Evolutionary conservation across 2,113 vertebrate genomes (phyloP), one percentile per base, ranked within the genome.

Genomic region (Eurypyga helias): DNA sequence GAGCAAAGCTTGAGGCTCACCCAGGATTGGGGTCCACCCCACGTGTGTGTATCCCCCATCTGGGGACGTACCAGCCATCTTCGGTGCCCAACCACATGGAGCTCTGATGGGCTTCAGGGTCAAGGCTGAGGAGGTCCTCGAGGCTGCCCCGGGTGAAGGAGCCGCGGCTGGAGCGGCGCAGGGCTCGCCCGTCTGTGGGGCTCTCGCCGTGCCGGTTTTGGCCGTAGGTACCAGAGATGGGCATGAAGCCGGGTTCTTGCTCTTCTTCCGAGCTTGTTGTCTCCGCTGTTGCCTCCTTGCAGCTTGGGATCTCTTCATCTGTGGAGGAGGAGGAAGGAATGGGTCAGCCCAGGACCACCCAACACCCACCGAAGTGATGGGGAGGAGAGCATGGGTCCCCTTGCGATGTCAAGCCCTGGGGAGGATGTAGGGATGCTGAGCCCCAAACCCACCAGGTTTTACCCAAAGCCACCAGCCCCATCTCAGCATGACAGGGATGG

Each of bases 71-170:
- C 99, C 99, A 99, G 97, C 99, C 99, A 1, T 99, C 99, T 97
- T 99, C 99, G 0, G 99, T 99, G 91, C 99, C 99, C 89, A 99
- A 98, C 99, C 99, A 99, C 98, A 99, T 99, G 7, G 99, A 99
- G 97, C 99, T 99, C 98, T 99, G 99, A 55, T 99, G 99, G 92
- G 99, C 99, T 88, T 99, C 99, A 0, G 99, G 99, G 97, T 99
- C 99, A 1, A 99, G 98, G 60, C 98, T 99, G 90, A 99, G 98
- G 78, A 99, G 98, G 94, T 99, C 99, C 91, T 99, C 99, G 8
- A 99, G 98, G 96, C 99, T 99, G 81, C 99, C 99, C 10, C 99
- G 97, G 48, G 99, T 99, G 97, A 99, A 99, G 36, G 99, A 99
- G 31, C 99, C 99, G 0, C 98, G 98, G 93, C 99, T 99, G 73